Evolutionary conservation across 2,888 invertebrate genomes (phyloP), one percentile per base, ranked within the genome.

Genomic region (Drosophila paracracens): DNA sequence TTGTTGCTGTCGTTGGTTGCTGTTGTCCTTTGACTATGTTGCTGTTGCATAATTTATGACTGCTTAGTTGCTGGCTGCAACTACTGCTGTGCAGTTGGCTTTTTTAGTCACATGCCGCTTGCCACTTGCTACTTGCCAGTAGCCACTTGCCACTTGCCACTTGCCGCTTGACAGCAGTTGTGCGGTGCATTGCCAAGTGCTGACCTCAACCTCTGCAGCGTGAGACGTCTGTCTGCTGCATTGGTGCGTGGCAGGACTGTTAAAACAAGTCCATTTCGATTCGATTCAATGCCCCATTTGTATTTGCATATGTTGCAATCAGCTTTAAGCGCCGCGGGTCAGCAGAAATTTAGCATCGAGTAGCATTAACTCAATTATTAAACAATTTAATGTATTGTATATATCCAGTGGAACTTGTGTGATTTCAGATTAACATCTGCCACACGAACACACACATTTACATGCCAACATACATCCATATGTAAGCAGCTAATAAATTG

Each of bases 21-120:
- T 71, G 77, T 77, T 85, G 86, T 85, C 88, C 87, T 87, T 89
- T 83, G 84, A 76, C 85, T 83, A 75, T 87, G 85, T 89, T 82
- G 79, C 88, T 87, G 25, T 25, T 25, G 88, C 83, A 89, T 87
- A 87, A 89, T 87, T 89, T 87, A 87, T 87, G 83, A 89, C 85
- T 85, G 75, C 88, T 88, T 85, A 79, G 79, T 84, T 81, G 81
- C 62, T 79, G 51, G 67, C 54, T 61, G 53, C 40, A 21, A 18
- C 36, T 25, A 11, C 11, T 27, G 36, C 18, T 36, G 36, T 11
- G 60, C 51, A 79, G 81, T 76, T 85, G 83, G 62, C 73, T 79
- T 79, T 84, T 84, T 85, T 73, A 74, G 74, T 58, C 68, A 70
- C 66, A 43, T 70, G 65, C 59, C 46, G 33, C 40, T 46, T 61